These are phyloP conservation scores for Acromyrmex charruanus DNA, from an alignment of 1,140 invertebrate genomes.

Conservation along the genomic window DNA sequence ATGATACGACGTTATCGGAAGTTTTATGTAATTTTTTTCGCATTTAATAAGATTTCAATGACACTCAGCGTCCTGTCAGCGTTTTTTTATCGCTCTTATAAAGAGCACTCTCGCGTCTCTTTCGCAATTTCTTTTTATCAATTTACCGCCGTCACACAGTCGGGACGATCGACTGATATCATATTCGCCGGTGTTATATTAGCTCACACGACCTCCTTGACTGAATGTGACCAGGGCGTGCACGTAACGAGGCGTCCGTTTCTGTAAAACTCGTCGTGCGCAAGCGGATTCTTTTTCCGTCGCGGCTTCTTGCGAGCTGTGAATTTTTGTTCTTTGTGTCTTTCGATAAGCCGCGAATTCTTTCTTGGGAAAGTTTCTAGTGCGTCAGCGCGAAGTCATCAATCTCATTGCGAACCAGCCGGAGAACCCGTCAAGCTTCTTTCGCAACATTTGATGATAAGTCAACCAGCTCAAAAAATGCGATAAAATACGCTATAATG, in stretches of 20 bases:
- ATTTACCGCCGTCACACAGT: slow-evolving; percentile 23
- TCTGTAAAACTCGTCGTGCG: slow-evolving; percentile 47
- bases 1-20: background rate
- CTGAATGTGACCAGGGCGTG: slow-evolving; percentile 41
- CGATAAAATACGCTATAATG: slow-evolving; percentile 32
- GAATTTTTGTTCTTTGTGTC: slow-evolving; percentile 45
- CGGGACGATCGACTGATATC: slow-evolving; percentile 45
- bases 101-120: slow-evolving; percentile 32
- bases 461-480: slow-evolving; percentile 40
- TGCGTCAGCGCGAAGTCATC: slow-evolving; percentile 48
- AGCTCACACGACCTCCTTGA: slow-evolving; percentile 49
- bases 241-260: slow-evolving; percentile 5
- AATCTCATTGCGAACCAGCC: slow-evolving; percentile 32
- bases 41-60: slow-evolving; percentile 33
- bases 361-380: slow-evolving; percentile 43
- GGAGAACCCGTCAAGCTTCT: slow-evolving; percentile 20
- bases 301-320: background rate
- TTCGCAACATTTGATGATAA: slow-evolving; percentile 58
- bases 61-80: background rate
- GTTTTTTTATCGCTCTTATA: slow-evolving; percentile 37
- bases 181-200: slow-evolving; percentile 43
- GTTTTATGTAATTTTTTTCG: slow-evolving; percentile 14
- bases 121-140: slow-evolving; percentile 61
- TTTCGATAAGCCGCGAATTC: slow-evolving; percentile 50
- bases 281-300: slow-evolving; percentile 52